A percentile compares a stretch with the other conserved stretches of the same genome.
These are phyloP conservation scores for Podarcis lilfordi DNA, from an alignment of 2,797 vertebrate species.

Conservation along the genomic window DNA sequence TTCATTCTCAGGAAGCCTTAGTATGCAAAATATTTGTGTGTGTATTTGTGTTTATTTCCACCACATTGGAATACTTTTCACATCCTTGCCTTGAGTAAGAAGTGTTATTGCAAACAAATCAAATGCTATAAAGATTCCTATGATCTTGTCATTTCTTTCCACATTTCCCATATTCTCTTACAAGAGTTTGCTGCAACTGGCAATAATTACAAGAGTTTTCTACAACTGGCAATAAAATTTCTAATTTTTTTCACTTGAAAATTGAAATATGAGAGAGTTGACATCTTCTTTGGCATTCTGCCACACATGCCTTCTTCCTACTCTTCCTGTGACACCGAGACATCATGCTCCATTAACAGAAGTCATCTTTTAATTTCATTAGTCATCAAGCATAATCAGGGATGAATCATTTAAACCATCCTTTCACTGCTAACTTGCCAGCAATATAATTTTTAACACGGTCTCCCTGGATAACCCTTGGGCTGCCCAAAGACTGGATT, in stretches of 20 bases:
- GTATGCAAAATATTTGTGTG: neutral
- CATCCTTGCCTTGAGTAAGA: slow-evolving; percentile 7
- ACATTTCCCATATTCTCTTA: slow-evolving; percentile 1
- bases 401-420: slow-evolving; percentile 12
- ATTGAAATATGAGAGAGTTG: neutral
- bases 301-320: slow-evolving; percentile 6
- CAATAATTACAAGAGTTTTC: slow-evolving; percentile 25
- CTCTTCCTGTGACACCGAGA: slow-evolving; percentile 17
- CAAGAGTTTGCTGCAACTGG: slow-evolving; percentile 5
- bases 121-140: neutral
- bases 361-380: slow-evolving; percentile 35
- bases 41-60: neutral
- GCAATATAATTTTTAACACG: neutral
- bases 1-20: neutral
- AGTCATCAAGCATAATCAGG: slow-evolving; percentile 32
- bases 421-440: slow-evolving; percentile 20
- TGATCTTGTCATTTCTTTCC: slow-evolving; percentile 9
- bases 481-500: neutral
- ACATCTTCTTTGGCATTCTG: neutral
- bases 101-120: neutral
- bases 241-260: neutral
- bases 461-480: neutral
- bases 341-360: neutral
- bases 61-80: slow-evolving; percentile 2
- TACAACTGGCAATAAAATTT: slow-evolving; percentile 13